A percentile compares a stretch with the other conserved stretches of the same genome.
Conservation (phyloP, 2,113 vertebrate species). For the Sminthopsis crassicaudata region DNA sequence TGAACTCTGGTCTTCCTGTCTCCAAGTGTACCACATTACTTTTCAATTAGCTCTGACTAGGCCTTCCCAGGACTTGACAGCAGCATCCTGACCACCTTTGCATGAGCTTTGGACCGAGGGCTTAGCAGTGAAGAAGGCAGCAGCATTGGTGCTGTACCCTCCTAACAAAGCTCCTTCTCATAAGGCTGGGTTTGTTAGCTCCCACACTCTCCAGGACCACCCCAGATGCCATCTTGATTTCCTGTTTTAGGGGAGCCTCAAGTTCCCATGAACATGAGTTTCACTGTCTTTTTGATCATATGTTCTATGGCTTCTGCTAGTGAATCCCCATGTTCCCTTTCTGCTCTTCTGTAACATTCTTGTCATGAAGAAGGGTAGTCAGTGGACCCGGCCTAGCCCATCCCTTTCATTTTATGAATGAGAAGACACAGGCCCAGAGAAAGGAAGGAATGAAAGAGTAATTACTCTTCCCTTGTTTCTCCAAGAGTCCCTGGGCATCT, state of each 20-base stretch:
- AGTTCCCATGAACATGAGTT: background rate
- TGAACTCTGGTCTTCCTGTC: background rate
- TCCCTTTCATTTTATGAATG: background rate
- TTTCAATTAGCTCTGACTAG: background rate
- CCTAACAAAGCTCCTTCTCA: background rate
- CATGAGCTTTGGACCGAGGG: background rate
- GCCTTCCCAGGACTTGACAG: background rate
- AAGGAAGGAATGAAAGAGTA: background rate
- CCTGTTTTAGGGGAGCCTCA: background rate
- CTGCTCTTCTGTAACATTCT: background rate
- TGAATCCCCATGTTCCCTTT: background rate
- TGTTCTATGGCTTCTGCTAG: background rate
- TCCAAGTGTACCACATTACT: background rate
- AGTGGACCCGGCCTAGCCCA: background rate
- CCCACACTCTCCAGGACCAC: background rate
- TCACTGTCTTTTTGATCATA: background rate
- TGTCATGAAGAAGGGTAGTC: background rate
- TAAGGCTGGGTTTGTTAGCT: background rate
- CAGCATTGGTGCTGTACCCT: background rate
- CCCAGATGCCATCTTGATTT: background rate
- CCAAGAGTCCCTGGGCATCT: background rate
- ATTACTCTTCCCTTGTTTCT: background rate
- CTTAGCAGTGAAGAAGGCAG: background rate
- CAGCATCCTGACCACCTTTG: background rate
- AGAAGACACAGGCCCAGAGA: background rate